Percentiles rank a stretch among this genome's conserved stretches.
phyloP scores from a whole-genome alignment of 92 coral and sea anemone species.

The Palythoa heliodiscus region DNA sequence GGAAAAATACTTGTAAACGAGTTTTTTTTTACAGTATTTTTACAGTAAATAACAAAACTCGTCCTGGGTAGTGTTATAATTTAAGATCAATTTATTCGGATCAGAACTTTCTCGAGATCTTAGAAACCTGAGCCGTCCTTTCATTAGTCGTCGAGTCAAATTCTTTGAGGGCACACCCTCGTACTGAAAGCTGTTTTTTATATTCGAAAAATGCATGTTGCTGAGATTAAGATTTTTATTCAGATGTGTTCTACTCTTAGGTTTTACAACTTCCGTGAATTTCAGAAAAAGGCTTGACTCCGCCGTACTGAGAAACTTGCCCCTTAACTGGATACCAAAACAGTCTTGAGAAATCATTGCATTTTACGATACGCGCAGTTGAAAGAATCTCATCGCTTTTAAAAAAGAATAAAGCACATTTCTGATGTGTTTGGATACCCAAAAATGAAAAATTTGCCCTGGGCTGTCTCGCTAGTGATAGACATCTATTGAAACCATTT shows the following conservation, averaged over 20 bases:
- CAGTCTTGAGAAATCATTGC: neutral
- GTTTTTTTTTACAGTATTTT: no score
- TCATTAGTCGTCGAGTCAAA: neutral
- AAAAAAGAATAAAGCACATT: no score
- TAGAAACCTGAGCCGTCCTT: neutral
- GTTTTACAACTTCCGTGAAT: neutral
- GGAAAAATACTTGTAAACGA: no score
- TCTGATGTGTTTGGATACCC: no score
- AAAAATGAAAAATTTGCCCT: no score
- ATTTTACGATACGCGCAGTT: neutral
- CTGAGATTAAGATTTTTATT: neutral
- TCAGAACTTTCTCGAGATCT: neutral
- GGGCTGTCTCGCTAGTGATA: no score
- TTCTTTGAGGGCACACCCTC: constrained; percentile 12
- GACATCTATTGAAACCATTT: no score
- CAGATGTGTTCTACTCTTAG: neutral
- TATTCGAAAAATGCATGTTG: neutral
- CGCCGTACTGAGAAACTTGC: neutral
- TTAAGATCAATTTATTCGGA: no score
- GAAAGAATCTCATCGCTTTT: neutral
- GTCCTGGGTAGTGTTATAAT: no score
- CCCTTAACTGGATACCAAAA: neutral
- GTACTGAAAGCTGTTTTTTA: neutral
- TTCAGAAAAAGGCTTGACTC: neutral
- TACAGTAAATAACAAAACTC: no score